These are phyloP conservation scores for pig (Sus scrofa) DNA, from an alignment of 2,113 vertebrate species.

Conservation along the genomic window DNA sequence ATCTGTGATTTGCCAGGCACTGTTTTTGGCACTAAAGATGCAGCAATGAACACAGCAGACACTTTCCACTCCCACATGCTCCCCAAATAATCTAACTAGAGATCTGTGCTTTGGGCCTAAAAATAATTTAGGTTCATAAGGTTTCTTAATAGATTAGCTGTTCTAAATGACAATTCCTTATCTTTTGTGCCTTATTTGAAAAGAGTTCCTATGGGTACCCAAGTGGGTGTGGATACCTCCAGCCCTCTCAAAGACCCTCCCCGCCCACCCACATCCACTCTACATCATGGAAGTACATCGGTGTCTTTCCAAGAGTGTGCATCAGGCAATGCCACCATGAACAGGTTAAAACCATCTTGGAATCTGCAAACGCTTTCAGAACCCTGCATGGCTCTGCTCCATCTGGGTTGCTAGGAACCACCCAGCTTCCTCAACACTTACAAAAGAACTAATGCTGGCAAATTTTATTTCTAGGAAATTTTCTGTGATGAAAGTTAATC, in stretches of 20 bases:
- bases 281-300: background rate
- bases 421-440: background rate
- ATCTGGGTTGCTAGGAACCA: background rate
- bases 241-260: background rate
- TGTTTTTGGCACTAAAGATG: background rate
- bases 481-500: background rate
- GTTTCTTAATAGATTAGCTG: background rate
- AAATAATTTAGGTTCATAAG: background rate
- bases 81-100: background rate
- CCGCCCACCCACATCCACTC: background rate
- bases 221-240: background rate
- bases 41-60: background rate
- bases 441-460: background rate
- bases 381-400: background rate
- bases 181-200: background rate
- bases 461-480: constrained; percentile 60
- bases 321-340: too few relatives aligned
- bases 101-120: background rate
- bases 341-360: background rate
- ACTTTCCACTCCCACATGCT: fast-evolving
- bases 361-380: background rate
- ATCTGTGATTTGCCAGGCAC: background rate
- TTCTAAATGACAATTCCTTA: background rate
- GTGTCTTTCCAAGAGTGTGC: background rate
- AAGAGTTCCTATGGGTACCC: background rate